phyloP scores from a whole-genome alignment of 2,797 vertebrate species.

The Streptopelia turtur region DNA sequence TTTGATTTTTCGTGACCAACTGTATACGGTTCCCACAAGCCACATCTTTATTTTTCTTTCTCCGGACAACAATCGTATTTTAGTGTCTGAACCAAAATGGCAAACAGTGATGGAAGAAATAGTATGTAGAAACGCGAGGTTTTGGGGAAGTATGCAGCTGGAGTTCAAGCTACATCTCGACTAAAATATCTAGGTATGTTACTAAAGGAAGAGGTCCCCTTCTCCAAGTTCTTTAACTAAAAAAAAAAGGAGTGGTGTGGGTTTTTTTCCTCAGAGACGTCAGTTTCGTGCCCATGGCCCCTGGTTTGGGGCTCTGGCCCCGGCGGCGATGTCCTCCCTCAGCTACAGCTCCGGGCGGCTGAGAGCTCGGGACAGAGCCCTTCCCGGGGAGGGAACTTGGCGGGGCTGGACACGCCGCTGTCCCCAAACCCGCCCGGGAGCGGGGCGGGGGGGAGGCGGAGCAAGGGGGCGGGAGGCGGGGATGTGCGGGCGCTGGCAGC shows the following conservation, averaged over 20 bases:
- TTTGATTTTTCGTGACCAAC: accelerated
- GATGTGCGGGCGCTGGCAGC: background rate
- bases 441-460: no score
- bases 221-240: background rate
- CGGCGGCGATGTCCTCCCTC: background rate
- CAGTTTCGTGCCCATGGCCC: background rate
- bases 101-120: background rate
- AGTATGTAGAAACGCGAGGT: accelerated
- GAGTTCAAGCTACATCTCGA: background rate
- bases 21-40: accelerated
- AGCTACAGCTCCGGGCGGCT: background rate
- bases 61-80: accelerated
- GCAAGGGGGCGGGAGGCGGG: no score
- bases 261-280: background rate
- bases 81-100: background rate
- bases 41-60: no score
- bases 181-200: background rate
- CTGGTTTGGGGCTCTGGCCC: background rate
- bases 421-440: background rate
- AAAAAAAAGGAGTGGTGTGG: accelerated
- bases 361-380: no score
- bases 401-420: background rate
- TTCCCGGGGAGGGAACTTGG: no score
- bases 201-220: background rate
- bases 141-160: background rate